phyloP scores from a whole-genome alignment of 2,888 invertebrate genomes.

The Cartodere bifasciata region DNA sequence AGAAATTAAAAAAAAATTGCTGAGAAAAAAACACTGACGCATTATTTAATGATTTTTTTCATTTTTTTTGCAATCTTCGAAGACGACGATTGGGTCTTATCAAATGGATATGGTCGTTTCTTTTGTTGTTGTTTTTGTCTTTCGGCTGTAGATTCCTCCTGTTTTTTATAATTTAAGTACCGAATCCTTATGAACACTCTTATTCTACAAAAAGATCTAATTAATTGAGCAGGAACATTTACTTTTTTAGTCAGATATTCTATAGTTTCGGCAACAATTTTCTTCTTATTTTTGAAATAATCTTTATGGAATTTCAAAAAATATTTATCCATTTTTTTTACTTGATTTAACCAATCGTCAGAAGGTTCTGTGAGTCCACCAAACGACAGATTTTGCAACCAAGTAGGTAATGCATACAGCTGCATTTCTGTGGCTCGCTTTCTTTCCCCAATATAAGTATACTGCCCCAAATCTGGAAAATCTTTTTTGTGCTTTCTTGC shows the following conservation, averaged over 20 bases:
- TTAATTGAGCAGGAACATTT: not conserved
- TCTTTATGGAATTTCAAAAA: not conserved
- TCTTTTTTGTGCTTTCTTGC: slow-evolving; percentile 1
- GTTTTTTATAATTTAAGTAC: not conserved
- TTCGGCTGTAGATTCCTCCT: not conserved
- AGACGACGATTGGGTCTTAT: too few relatives aligned
- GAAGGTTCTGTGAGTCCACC: slow-evolving; percentile 1
- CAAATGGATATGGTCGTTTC: too few relatives aligned
- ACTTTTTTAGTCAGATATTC: not conserved
- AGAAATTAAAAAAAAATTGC: too few relatives aligned
- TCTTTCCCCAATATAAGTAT: too few relatives aligned
- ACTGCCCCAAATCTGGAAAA: not conserved
- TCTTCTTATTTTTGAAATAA: too few relatives aligned
- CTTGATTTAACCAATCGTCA: not conserved
- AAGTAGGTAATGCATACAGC: not conserved
- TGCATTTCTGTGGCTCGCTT: slow-evolving; percentile 1
- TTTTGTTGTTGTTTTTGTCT: too few relatives aligned
- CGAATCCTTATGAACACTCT: slow-evolving; percentile 1
- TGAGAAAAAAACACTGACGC: too few relatives aligned
- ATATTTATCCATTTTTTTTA: not conserved
- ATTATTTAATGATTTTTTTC: too few relatives aligned
- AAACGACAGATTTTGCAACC: not conserved
- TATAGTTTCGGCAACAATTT: not conserved
- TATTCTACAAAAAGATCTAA: not conserved
- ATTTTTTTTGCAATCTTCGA: too few relatives aligned